Percentiles rank a stretch among this genome's conserved stretches.
Evolutionary conservation across 2,888 invertebrate genomes (phyloP).

Genomic region (Chaitophorus viminalis): DNA sequence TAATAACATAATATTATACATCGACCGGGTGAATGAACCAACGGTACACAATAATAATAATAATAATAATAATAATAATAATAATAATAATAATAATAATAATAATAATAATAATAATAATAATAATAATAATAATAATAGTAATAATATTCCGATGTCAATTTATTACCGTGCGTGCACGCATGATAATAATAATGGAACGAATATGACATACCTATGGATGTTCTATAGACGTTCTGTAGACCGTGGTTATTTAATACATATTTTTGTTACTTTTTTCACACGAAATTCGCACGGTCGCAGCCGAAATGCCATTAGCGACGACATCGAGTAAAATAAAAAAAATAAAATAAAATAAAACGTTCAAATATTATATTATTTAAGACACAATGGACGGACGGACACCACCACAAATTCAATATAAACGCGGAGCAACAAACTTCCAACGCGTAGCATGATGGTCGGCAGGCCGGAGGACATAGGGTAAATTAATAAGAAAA

Average conservation of each 20-base stretch:
- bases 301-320: conserved; percentile 13
- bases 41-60: conserved; percentile 22
- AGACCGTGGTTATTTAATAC: conserved; percentile 45
- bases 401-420: conserved; percentile 2
- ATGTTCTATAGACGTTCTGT: conserved; percentile 37
- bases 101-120: not conserved
- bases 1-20: not conserved
- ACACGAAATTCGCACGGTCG: conserved; percentile 35
- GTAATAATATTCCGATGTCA: conserved; percentile 1
- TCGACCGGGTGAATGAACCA: conserved; percentile 42
- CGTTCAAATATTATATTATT: conserved; percentile 3
- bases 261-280: not conserved
- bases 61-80: conserved; percentile 18
- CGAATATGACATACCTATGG: conserved; percentile 17
- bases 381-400: conserved; percentile 41
- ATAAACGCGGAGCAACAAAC: conserved; percentile 39
- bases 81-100: conserved; percentile 5
- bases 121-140: conserved; percentile 22
- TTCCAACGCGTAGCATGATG: not conserved
- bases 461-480: not conserved
- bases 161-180: not conserved
- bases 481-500: not conserved
- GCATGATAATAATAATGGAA: conserved; percentile 20
- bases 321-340: conserved; percentile 4
- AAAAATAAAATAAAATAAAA: not conserved